phyloP scores from a whole-genome alignment of 2,113 vertebrate genomes.

The Rhombomys opimus region DNA sequence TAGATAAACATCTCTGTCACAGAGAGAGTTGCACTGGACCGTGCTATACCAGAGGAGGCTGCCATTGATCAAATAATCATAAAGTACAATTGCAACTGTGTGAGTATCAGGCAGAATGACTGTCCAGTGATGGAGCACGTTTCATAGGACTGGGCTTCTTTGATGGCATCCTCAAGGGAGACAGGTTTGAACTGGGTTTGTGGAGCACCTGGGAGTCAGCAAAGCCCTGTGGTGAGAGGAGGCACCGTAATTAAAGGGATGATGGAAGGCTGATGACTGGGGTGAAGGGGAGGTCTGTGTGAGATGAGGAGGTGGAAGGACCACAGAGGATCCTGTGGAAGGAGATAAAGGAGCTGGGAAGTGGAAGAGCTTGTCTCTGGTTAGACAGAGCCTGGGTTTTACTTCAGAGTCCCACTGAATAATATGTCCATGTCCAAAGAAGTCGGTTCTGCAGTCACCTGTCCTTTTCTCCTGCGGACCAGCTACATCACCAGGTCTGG shows the following conservation, averaged over 20 bases:
- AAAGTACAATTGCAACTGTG: neutral
- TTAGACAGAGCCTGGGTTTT: neutral
- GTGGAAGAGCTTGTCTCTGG: neutral
- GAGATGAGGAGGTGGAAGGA: neutral
- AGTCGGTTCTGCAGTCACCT: neutral
- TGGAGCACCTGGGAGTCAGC: neutral
- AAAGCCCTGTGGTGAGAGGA: neutral
- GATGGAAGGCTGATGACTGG: neutral
- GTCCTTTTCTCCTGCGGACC: neutral
- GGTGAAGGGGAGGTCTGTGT: neutral
- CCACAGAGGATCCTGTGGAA: neutral
- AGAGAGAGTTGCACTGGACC: neutral
- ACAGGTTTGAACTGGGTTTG: slow-evolving; percentile 22
- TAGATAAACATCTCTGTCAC: neutral
- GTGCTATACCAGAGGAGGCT: neutral
- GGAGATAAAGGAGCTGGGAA: neutral
- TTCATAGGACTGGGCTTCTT: neutral
- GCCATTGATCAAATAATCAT: neutral
- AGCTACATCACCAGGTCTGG: neutral
- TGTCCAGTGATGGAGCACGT: neutral
- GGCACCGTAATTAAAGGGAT: slow-evolving; percentile 26
- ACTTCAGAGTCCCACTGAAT: neutral
- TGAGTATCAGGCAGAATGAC: neutral
- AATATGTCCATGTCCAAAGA: neutral
- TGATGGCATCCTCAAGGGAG: neutral